Percentiles rank a stretch among this genome's conserved stretches.
phyloP scores from a whole-genome alignment of 2,888 invertebrate genomes.

The Andrena hattorfiana region DNA sequence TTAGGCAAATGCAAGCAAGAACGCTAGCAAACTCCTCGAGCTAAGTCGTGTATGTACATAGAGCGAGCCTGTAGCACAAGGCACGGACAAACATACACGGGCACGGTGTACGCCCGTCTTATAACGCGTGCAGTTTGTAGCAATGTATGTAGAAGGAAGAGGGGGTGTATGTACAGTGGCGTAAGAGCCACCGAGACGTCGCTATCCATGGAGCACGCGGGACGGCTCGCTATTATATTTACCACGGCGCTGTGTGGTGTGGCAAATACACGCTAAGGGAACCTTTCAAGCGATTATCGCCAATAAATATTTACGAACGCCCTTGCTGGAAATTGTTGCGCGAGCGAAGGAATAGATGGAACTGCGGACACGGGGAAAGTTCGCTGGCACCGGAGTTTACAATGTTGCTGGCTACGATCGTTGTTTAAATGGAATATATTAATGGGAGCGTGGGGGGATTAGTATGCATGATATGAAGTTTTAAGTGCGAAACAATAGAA shows the following conservation, averaged over 20 bases:
- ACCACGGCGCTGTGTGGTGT: not conserved
- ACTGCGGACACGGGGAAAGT: not conserved
- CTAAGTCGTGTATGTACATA: conserved; percentile 64
- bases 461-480: too few species aligned
- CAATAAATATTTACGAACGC: conserved; percentile 1
- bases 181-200: conserved; percentile 34
- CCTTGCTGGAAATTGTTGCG: not conserved
- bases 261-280: not conserved
- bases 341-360: not conserved
- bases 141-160: conserved; percentile 31
- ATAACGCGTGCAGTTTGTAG: conserved; percentile 53
- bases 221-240: conserved; percentile 26
- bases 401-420: not conserved
- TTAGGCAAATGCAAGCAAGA: conserved; percentile 77
- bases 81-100: conserved; percentile 30
- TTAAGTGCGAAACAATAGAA: too few species aligned
- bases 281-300: conserved; percentile 11
- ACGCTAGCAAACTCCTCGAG: conserved; percentile 69
- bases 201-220: conserved; percentile 3
- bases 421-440: too few species aligned
- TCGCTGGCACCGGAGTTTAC: not conserved
- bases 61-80: conserved; percentile 34
- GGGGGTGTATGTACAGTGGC: conserved; percentile 45
- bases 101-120: conserved; percentile 37
- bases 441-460: too few species aligned